Base-by-base conservation (phyloP, 2,797 vertebrate genomes). In the Columba guinea region DNA sequence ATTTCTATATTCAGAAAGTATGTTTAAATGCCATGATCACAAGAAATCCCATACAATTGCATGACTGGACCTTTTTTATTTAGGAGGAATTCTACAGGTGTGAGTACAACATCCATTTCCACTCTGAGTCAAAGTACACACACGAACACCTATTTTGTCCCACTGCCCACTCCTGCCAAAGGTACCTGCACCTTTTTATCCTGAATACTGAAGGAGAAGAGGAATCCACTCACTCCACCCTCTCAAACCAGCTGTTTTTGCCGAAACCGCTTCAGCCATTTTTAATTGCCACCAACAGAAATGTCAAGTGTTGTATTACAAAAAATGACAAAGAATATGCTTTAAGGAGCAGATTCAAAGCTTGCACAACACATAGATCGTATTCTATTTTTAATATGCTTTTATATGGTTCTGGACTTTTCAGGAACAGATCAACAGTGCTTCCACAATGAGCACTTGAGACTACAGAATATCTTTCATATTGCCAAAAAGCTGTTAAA, bases 391-490 rank as follows among this genome's bases (percentile, higher is more conserved):
- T 82, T 56, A 71, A 73, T 68, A 75, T 7, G 22, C 28, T 68
- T 95, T 71, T 77, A 89, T 97, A 90, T 77, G 80, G 70, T 96
- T 96, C 93, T 83, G 73, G 87, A 87, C 95, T 96, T 96, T 90
- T 84, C 89, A 96, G 71, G 90, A 96, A 97, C 97, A 74, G 71
- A 85, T 91, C 92, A 68, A 83, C 73, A 91, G 78, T 67, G 58
- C 76, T 96, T 94, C 63, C 94, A 90, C 60, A 95, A 93, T 69
- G 95, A 96, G 95, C 94, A 85, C 67, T 93, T 94, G 62, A 90
- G 74, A 90, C 74, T 64, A 77, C 55, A 86, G 87, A 76, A 85
- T 35, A 90, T 83, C 65, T 58, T 93, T 85, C 85, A 27, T 73
- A 67, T 75, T 88, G 53, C 85, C 86, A 90, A 93, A 97, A 96